Base-by-base conservation (phyloP, 1,140 invertebrate genomes). In the Nebria ingens region DNA sequence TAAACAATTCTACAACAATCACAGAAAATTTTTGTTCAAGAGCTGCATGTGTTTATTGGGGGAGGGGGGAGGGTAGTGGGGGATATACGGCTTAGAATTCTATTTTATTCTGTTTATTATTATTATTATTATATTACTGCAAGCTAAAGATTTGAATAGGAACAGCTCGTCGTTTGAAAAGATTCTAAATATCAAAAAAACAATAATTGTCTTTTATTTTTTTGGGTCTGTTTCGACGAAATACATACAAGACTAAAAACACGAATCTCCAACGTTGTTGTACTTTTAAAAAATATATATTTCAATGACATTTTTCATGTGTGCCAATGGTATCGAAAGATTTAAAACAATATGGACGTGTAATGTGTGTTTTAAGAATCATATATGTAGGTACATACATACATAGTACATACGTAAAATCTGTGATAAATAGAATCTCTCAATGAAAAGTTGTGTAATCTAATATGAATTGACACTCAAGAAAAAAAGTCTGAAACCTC, bases 1-100 rank as follows among this genome's bases (percentile, higher is more conserved):
- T 45, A 45, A 45, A 45, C 40, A 45, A 11, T n/a, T n/a, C 40
- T 45, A 45, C 40, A 45, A 45, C 40, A 45, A 45, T 45, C 40
- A 45, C 40, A 45, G 40, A 45, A 45, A 45, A 9, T 4, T 45
- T 45, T 45, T 45, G 40, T 45, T 45, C 40, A 45, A n/a, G 40
- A 45, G 40, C 40, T 45, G 40, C 15, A 34, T 6, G 6, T 34
- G 25, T 6, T n/a, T 34, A n/a, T 6, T n/a, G 6, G 25, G 25
- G 6, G 6, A 34, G 25, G n/a, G 25, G n/a, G n/a, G n/a, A n/a
- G n/a, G n/a, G n/a, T n/a, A n/a, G n/a, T n/a, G n/a, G n/a, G n/a
- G n/a, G n/a, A n/a, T n/a, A n/a, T n/a, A n/a, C n/a, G n/a, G n/a
- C n/a, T n/a, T n/a, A n/a, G n/a, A n/a, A n/a, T n/a, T n/a, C n/a